These are phyloP conservation scores for Enteromius afrohamiltoni DNA, from an alignment of 2,797 vertebrate species.

Conservation along the genomic window DNA sequence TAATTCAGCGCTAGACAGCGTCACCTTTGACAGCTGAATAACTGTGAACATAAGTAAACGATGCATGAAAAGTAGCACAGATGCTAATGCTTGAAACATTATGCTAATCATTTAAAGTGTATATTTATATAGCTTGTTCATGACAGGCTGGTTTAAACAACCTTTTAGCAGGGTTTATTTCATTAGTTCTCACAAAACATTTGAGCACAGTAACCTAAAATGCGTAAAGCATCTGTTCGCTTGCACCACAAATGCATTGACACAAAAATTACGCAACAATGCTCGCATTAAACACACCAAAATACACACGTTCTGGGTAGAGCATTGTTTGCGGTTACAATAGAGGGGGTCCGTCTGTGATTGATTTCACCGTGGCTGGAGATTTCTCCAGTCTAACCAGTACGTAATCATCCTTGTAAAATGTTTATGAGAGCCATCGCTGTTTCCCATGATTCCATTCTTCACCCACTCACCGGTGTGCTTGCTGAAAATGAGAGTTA, in stretches of 20 bases:
- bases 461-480: conserved; percentile 42
- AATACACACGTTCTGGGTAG: not conserved
- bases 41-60: not conserved
- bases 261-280: conserved; percentile 59
- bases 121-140: not conserved
- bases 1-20: not conserved
- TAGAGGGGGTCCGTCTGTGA: conserved; percentile 31
- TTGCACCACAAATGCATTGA: conserved; percentile 51
- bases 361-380: conserved; percentile 32
- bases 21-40: not conserved
- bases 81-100: not conserved
- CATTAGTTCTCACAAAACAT: not conserved
- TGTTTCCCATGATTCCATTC: conserved; percentile 58
- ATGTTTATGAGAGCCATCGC: conserved; percentile 59
- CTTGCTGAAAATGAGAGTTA: conserved; percentile 60
- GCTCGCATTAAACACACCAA: conserved; percentile 37
- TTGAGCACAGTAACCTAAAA: not conserved
- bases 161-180: not conserved
- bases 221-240: conserved; percentile 31
- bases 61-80: not conserved
- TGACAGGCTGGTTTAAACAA: not conserved
- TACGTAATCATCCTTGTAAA: conserved; percentile 63
- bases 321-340: conserved; percentile 28
- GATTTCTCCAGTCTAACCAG: conserved; percentile 51
- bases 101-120: not conserved